Evolutionary conservation across 2,888 invertebrate genomes (phyloP).

Genomic region (Eupithecia abbreviata): DNA sequence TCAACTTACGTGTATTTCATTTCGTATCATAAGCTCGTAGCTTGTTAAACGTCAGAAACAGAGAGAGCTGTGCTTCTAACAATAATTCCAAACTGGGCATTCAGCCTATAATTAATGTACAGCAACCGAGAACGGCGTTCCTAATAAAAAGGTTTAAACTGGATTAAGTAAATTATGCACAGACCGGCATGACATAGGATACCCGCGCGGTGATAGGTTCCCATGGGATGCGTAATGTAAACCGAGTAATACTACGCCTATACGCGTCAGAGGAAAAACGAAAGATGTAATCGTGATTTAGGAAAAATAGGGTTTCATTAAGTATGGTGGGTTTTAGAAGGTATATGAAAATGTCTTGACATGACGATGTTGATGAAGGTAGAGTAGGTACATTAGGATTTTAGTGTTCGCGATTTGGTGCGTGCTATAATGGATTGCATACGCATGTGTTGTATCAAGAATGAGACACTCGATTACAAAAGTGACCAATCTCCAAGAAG

Average conservation of each 20-base stretch:
- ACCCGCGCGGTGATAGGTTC: background rate
- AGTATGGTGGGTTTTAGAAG: background rate
- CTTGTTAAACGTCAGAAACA: slow-evolving; percentile 36
- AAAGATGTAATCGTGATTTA: background rate
- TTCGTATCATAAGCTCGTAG: slow-evolving; percentile 30
- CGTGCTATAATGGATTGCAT: no score
- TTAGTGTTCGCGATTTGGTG: background rate
- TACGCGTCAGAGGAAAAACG: background rate
- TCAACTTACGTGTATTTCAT: slow-evolving; percentile 26
- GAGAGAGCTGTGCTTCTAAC: slow-evolving; percentile 19
- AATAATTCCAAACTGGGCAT: slow-evolving; percentile 18
- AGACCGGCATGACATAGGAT: background rate
- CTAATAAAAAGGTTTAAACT: slow-evolving; percentile 9
- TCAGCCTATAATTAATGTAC: slow-evolving; percentile 17
- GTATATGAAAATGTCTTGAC: background rate
- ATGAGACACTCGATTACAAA: no score
- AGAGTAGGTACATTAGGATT: no score
- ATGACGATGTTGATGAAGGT: no score
- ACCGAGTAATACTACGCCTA: background rate
- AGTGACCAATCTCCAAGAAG: background rate
- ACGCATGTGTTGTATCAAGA: no score
- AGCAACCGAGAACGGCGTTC: background rate
- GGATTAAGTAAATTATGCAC: background rate
- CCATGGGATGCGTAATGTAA: background rate
- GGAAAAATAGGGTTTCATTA: background rate